phyloP scores from a whole-genome alignment of 2,888 invertebrate genomes.

The Pyralis farinalis region DNA sequence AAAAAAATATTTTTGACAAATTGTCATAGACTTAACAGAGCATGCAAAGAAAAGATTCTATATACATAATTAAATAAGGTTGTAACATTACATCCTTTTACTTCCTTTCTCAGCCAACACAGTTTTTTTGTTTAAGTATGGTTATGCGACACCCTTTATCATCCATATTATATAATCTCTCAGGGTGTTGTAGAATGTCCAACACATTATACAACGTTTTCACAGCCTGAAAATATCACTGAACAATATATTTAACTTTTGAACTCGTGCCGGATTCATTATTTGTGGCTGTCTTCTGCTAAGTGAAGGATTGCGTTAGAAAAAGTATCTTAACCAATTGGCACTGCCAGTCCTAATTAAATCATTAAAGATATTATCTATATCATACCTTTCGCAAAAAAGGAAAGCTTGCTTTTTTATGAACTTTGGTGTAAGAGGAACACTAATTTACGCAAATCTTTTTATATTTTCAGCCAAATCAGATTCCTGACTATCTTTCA shows the following conservation, averaged over 20 bases:
- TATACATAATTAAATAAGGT: too few species aligned
- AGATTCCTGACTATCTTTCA: slow-evolving; percentile 12
- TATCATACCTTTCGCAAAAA: slow-evolving; percentile 10
- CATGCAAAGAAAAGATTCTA: too few species aligned
- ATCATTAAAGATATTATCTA: slow-evolving; percentile 14
- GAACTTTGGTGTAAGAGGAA: slow-evolving; percentile 10
- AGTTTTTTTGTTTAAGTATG: neutral
- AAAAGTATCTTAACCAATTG: slow-evolving; percentile 22
- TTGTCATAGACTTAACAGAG: too few species aligned
- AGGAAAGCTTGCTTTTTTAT: slow-evolving; percentile 5
- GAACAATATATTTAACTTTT: slow-evolving; percentile 13
- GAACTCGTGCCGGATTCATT: slow-evolving; percentile 30
- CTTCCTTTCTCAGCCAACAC: neutral
- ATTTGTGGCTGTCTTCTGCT: slow-evolving; percentile 24
- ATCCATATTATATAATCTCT: neutral
- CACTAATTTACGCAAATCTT: slow-evolving; percentile 10
- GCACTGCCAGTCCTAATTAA: slow-evolving; percentile 16
- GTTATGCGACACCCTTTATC: neutral
- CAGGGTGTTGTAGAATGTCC: neutral
- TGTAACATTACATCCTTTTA: too few species aligned
- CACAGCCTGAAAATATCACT: neutral
- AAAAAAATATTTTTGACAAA: too few species aligned
- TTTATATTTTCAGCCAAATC: slow-evolving; percentile 13
- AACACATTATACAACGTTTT: neutral
- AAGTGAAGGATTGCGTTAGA: slow-evolving; percentile 22